Conservation (phyloP, 2,888 invertebrate species). For the Apamea sordens region DNA sequence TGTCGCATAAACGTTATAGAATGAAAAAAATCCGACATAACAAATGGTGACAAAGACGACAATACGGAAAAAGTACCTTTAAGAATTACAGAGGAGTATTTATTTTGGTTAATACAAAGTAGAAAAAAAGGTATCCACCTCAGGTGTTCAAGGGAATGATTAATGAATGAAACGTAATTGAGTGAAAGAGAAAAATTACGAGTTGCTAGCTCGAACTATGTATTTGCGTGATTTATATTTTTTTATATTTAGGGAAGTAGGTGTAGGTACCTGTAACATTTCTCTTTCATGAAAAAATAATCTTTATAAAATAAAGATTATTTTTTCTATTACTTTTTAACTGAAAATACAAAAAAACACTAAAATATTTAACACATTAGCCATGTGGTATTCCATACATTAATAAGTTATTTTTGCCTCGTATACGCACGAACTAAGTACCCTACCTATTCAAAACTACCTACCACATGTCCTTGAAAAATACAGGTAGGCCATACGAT, state of each 20-base stretch:
- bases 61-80: not conserved
- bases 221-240: slow-evolving; percentile 35
- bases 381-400: not conserved
- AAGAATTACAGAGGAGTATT: not conserved
- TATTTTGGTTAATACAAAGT: slow-evolving; percentile 21
- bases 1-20: not conserved
- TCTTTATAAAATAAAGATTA: too few species aligned
- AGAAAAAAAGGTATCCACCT: slow-evolving; percentile 22
- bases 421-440: not conserved
- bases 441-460: not conserved
- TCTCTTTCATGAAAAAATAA: not conserved
- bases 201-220: slow-evolving; percentile 16
- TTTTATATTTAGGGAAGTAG: slow-evolving; percentile 16
- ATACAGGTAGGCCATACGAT: not conserved
- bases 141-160: slow-evolving; percentile 42
- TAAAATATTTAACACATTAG: not conserved
- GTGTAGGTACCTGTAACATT: not conserved
- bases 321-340: too few species aligned
- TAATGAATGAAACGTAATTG: slow-evolving; percentile 42
- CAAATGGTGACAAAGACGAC: slow-evolving; percentile 14
- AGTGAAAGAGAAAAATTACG: slow-evolving; percentile 39
- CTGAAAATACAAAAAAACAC: not conserved
- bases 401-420: not conserved
- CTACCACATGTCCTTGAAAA: not conserved
- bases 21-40: not conserved